Conservation (phyloP, 1,140 invertebrate species). For the Drosophila bocki region DNA sequence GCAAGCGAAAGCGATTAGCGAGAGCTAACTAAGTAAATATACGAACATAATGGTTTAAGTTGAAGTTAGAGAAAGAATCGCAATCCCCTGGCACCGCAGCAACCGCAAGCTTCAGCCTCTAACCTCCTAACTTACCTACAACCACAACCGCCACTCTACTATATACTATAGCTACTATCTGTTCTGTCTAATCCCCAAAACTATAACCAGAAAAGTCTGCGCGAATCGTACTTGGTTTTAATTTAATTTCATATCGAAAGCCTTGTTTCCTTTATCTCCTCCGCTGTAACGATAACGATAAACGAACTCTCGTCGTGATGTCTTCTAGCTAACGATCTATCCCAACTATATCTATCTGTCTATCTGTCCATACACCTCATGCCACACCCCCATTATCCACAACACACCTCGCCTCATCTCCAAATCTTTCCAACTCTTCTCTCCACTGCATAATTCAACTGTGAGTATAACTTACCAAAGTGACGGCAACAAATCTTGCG, state of each 20-base stretch:
- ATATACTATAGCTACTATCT: constrained; percentile 14
- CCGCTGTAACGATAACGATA: constrained; percentile 34
- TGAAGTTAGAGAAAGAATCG: constrained; percentile 42
- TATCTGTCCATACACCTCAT: constrained; percentile 18
- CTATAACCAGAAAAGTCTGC: constrained; percentile 41
- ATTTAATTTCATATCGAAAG: constrained; percentile 80
- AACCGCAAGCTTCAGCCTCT: constrained; percentile 46
- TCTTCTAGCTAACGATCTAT: constrained; percentile 39
- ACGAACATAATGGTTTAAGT: constrained; percentile 49
- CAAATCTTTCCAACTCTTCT: constrained; percentile 62
- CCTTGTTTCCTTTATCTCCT: constrained; percentile 59
- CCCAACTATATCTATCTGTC: background rate
- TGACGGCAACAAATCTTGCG: constrained; percentile 24
- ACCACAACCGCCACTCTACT: constrained; percentile 14
- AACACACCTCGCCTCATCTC: constrained; percentile 16
- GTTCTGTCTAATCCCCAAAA: constrained; percentile 22
- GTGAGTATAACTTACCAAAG: constrained; percentile 67
- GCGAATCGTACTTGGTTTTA: constrained; percentile 59
- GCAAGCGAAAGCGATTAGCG: constrained; percentile 11
- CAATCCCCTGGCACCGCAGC: constrained; percentile 40
- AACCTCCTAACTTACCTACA: constrained; percentile 23
- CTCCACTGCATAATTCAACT: constrained; percentile 77
- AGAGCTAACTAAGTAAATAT: constrained; percentile 41
- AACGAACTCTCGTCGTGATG: constrained; percentile 34
- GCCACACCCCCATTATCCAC: constrained; percentile 2